phyloP scores from a whole-genome alignment of 2,113 vertebrate genomes.

The Thunnus maccoyii region DNA sequence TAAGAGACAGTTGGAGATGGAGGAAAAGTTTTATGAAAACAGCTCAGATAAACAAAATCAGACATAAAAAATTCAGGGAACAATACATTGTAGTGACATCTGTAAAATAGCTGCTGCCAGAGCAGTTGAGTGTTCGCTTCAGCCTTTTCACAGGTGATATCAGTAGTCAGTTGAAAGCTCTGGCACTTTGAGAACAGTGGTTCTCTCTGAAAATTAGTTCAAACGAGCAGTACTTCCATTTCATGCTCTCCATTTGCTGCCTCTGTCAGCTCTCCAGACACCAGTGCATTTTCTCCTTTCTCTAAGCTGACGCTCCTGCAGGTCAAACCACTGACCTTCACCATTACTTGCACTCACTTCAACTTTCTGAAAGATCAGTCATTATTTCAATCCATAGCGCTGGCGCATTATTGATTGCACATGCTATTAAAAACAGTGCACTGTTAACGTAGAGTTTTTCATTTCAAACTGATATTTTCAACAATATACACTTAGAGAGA shows the following conservation, averaged over 20 bases:
- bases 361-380: neutral
- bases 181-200: conserved; percentile 36
- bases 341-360: neutral
- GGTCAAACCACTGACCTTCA: conserved; percentile 54
- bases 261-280: conserved; percentile 48
- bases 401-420: neutral
- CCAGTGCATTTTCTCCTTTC: conserved; percentile 26
- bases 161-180: conserved; percentile 32
- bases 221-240: conserved; percentile 46
- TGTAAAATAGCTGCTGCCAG: conserved; percentile 28
- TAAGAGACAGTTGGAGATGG: neutral
- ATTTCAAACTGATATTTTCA: neutral
- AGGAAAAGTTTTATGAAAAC: neutral
- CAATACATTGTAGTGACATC: neutral
- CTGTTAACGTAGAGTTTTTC: neutral
- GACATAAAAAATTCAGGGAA: neutral
- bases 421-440: neutral
- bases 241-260: conserved; percentile 43
- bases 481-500: too few relatives aligned
- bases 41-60: neutral
- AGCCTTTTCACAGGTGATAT: conserved; percentile 41
- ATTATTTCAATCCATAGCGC: neutral
- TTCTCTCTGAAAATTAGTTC: conserved; percentile 63
- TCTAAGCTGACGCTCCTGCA: neutral
- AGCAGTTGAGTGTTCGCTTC: neutral